phyloP scores from a whole-genome alignment of 2,797 vertebrate genomes.

The Hybognathus amarus region DNA sequence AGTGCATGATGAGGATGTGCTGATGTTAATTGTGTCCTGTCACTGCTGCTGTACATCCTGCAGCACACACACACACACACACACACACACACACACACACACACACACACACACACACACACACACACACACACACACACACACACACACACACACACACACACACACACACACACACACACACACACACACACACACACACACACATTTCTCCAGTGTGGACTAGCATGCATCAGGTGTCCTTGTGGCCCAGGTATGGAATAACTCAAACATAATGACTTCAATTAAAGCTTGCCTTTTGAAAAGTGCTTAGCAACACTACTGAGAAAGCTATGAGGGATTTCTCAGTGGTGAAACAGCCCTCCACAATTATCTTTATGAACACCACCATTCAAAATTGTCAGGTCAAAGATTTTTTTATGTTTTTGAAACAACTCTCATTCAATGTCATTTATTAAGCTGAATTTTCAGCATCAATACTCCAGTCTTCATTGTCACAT shows the following conservation, averaged over 20 bases:
- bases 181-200: neutral
- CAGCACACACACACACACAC: neutral
- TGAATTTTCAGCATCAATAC: neutral
- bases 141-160: neutral
- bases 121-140: neutral
- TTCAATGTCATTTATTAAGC: neutral
- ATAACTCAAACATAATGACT: neutral
- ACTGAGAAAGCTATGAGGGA: too few relatives aligned
- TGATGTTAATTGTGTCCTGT: constrained; percentile 37
- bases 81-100: neutral
- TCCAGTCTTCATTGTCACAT: too few relatives aligned
- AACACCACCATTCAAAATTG: too few relatives aligned
- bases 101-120: neutral
- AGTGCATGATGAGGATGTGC: constrained; percentile 42
- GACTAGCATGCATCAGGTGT: neutral
- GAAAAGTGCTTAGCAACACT: neutral
- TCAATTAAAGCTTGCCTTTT: neutral
- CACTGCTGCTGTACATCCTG: constrained; percentile 30
- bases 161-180: neutral
- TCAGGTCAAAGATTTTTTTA: neutral
- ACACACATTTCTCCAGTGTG: neutral
- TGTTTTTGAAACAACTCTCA: neutral
- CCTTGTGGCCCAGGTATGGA: constrained; percentile 15
- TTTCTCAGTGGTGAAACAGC: too few relatives aligned
- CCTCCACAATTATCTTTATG: too few relatives aligned